Percentiles rank a stretch among this genome's conserved stretches.
Evolutionary conservation across 2,113 vertebrate genomes (phyloP).

Genomic region (Gyps fulvus): DNA sequence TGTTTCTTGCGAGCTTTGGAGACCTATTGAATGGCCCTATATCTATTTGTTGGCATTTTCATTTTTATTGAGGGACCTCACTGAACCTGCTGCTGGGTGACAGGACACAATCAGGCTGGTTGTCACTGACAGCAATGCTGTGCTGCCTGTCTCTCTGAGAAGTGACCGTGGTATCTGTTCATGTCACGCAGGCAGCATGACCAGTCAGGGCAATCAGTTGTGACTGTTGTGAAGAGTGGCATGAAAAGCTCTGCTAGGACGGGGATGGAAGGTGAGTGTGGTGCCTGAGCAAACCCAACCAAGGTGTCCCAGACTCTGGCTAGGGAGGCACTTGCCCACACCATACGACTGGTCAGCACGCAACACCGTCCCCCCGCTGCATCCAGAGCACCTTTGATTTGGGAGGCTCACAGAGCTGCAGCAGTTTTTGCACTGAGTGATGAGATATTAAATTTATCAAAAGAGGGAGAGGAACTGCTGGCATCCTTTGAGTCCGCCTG

Average conservation of each 20-base stretch:
- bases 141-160: not conserved
- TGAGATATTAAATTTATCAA: not conserved
- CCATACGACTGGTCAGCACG: accelerated
- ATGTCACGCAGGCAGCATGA: not conserved
- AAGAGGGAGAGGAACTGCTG: not conserved
- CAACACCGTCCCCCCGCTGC: not conserved
- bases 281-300: not conserved
- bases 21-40: not conserved
- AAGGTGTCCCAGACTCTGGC: not conserved
- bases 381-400: not conserved
- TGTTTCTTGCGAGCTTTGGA: not conserved
- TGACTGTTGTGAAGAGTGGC: not conserved
- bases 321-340: not conserved
- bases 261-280: not conserved
- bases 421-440: not conserved
- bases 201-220: not conserved
- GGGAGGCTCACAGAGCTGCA: not conserved
- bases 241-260: not conserved
- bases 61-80: not conserved
- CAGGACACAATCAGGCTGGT: not conserved
- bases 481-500: not conserved
- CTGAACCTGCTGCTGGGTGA: not conserved
- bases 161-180: not conserved
- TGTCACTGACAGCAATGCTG: not conserved
- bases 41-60: not conserved